Percentiles rank a stretch among this genome's conserved stretches.
Evolutionary conservation across 2,797 vertebrate genomes (phyloP).

Genomic region (Danio aesculapii): DNA sequence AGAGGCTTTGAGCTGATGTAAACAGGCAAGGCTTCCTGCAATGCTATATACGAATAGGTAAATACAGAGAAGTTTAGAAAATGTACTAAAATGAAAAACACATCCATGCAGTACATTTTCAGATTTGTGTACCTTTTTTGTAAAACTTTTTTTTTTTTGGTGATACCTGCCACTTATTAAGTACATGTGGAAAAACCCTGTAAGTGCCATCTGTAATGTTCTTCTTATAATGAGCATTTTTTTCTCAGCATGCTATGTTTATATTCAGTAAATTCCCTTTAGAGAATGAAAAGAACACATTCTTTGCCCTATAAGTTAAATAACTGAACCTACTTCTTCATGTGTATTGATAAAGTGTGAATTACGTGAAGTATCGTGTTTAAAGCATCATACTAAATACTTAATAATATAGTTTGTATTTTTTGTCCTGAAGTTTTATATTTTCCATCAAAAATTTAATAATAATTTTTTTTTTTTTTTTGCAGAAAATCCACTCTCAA

Average conservation of each 20-base stretch:
- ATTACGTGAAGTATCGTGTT: too few species aligned
- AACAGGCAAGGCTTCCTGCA: conserved; percentile 2
- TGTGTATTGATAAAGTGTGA: not conserved
- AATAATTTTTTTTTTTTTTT: not conserved
- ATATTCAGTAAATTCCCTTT: too few species aligned
- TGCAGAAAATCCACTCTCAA: not conserved
- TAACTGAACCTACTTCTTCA: too few species aligned
- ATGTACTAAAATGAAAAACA: not conserved
- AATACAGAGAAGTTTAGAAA: not conserved
- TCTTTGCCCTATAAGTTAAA: too few species aligned
- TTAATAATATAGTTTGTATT: not conserved
- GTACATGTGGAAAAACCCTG: not conserved
- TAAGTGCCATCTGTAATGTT: too few species aligned
- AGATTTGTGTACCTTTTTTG: not conserved
- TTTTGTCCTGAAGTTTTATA: not conserved
- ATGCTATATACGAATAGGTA: conserved; percentile 5
- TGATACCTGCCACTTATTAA: not conserved
- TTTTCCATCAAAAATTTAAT: not conserved
- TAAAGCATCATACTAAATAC: not conserved
- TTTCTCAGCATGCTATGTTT: too few species aligned
- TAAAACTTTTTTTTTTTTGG: not conserved
- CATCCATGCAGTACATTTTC: not conserved
- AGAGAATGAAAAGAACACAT: too few species aligned
- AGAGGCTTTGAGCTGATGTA: conserved; percentile 9
- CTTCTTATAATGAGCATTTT: too few species aligned